Evolutionary conservation across 2,113 vertebrate species (phyloP).

Genomic region (Chunga burmeisteri): DNA sequence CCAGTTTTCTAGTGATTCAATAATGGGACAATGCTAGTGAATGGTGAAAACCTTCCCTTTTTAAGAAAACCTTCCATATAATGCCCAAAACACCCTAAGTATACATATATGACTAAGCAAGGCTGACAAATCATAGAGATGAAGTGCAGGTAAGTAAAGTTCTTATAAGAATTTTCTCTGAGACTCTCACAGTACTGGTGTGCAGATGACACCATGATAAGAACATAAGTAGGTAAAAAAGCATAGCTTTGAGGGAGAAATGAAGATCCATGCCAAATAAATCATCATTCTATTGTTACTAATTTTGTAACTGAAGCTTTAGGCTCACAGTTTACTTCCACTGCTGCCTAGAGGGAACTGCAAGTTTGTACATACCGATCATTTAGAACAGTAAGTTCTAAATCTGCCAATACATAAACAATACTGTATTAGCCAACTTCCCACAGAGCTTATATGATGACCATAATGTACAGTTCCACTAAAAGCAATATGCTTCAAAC

Average conservation of each 20-base stretch:
- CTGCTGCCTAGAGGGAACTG: not conserved
- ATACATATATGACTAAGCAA: not conserved
- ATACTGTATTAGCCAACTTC: not conserved
- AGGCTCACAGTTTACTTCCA: not conserved
- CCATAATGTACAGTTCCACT: not conserved
- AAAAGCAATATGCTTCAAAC: not conserved
- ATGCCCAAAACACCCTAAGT: not conserved
- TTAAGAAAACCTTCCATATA: not conserved
- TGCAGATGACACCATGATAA: not conserved
- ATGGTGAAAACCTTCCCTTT: not conserved
- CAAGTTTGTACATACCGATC: not conserved
- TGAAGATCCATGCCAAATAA: not conserved
- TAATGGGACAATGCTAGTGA: not conserved
- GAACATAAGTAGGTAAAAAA: not conserved
- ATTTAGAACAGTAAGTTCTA: not conserved
- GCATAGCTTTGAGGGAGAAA: not conserved
- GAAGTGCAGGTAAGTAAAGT: not conserved
- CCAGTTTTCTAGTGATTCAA: not conserved
- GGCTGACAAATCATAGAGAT: not conserved
- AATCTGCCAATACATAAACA: not conserved
- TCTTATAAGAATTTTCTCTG: not conserved
- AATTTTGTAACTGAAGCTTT: not conserved
- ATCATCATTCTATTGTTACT: not conserved
- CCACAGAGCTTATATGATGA: not conserved
- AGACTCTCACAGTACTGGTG: not conserved